Evolutionary conservation across 1,140 invertebrate genomes (phyloP), one percentile per base, ranked within the genome.

Genomic region (Habropoda laboriosa): DNA sequence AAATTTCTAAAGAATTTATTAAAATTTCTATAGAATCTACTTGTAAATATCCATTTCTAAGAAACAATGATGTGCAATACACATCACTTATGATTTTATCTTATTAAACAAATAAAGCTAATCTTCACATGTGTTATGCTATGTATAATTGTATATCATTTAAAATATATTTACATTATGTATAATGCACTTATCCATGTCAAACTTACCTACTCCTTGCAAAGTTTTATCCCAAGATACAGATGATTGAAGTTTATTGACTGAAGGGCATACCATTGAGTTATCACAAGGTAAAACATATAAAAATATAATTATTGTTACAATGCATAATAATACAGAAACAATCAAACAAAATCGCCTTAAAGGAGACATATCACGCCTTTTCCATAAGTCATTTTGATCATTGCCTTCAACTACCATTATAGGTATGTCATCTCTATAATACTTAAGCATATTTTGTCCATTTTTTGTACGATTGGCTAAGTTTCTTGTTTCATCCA

Each of bases 251-350:
- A 91, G 94, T 94, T 79, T 94, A 86, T 81, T 93, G 90, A 92
- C 92, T 90, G 71, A 91, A 91, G 94, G 93, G 80, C 96, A 97
- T 53, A 94, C 94, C 4, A 94, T 94, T 5, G 94, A 93, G 77
- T 93, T 93, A 81, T 96, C 94, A 86, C 96, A 97, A 1, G 96
- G 96, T 79, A 97, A 90, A 18, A 95, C 93, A 95, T 96, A 97
- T 3, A 97, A 90, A 89, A 97, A 97, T 81, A 95, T 93, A 16
- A 96, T 84, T 27, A 96, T 94, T 16, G 95, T 96, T 58, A 96
- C 91, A 35, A 96, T 89, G 84, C 96, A 97, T 21, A 96, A 88
- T 35, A 96, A 84, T 75, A 97, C 94, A 12, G 96, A 96, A 16
- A 94, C 91, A 18, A 96, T 90, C 80, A 97, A 96, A 45, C 94